phyloP scores from a whole-genome alignment of 2,888 invertebrate genomes.

The Lottia gigantea region DNA sequence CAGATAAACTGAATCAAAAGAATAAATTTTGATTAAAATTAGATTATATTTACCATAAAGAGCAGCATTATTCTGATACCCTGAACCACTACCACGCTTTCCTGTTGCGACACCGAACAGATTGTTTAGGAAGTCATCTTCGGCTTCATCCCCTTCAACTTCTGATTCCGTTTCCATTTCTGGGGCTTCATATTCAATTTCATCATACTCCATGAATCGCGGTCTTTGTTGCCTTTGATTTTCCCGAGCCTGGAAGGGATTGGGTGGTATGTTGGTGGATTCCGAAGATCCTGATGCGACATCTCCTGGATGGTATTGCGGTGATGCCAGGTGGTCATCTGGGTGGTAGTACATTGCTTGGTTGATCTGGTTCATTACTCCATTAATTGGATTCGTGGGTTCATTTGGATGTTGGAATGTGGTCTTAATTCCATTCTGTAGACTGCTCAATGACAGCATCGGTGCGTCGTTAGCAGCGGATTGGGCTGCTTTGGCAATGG shows the following conservation, averaged over 20 bases:
- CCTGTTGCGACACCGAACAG: background rate
- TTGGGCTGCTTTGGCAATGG: background rate
- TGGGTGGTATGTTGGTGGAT: too few species aligned
- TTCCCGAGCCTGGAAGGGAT: too few species aligned
- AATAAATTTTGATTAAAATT: too few species aligned
- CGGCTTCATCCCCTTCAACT: background rate
- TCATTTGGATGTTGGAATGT: background rate
- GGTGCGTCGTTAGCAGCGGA: background rate
- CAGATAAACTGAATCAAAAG: too few species aligned
- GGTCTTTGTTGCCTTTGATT: too few species aligned
- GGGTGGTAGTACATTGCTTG: too few species aligned
- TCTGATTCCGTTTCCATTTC: too few species aligned
- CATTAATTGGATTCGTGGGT: background rate
- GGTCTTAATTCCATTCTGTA: background rate
- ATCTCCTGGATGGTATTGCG: too few species aligned
- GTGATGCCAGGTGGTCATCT: too few species aligned
- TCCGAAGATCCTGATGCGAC: too few species aligned
- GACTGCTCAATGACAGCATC: too few species aligned
- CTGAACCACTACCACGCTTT: background rate
- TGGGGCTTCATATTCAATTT: background rate
- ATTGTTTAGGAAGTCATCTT: background rate
- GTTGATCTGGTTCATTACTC: too few species aligned
- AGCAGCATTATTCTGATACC: background rate
- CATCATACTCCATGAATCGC: background rate
- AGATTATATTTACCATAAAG: background rate